Conservation (phyloP, 2,888 invertebrate genomes). For the Drosophila stalkeri region DNA sequence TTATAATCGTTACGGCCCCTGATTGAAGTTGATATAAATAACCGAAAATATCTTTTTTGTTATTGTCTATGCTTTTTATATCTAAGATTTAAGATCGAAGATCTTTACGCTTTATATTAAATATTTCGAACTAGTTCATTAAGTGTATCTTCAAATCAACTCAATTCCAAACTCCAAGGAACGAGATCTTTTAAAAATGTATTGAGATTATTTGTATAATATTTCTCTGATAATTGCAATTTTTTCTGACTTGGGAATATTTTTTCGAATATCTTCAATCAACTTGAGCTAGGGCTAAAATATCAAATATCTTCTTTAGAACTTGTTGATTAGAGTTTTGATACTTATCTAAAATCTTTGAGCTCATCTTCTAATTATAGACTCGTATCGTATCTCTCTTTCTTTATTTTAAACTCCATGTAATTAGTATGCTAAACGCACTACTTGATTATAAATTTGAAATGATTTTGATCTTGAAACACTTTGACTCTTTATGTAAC, state of each 20-base stretch:
- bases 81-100: too few relatives aligned
- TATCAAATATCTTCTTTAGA: neutral
- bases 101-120: too few relatives aligned
- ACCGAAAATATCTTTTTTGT: too few relatives aligned
- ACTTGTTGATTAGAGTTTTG: neutral
- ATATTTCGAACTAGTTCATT: too few relatives aligned
- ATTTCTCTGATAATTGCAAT: neutral
- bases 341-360: neutral
- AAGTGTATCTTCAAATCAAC: too few relatives aligned
- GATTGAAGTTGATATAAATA: too few relatives aligned
- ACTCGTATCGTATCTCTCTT: neutral
- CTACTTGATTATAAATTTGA: neutral
- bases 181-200: neutral
- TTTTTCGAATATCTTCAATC: neutral
- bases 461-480: neutral
- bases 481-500: neutral
- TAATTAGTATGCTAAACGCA: slow-evolving; percentile 5
- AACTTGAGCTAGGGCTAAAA: neutral
- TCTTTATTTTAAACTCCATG: neutral
- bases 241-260: neutral
- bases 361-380: neutral
- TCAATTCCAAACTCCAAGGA: too few relatives aligned
- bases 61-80: too few relatives aligned
- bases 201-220: neutral
- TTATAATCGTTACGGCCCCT: too few relatives aligned